These are phyloP conservation scores for Physocephala rufipes DNA, from an alignment of 2,888 invertebrate species.

Conservation along the genomic window DNA sequence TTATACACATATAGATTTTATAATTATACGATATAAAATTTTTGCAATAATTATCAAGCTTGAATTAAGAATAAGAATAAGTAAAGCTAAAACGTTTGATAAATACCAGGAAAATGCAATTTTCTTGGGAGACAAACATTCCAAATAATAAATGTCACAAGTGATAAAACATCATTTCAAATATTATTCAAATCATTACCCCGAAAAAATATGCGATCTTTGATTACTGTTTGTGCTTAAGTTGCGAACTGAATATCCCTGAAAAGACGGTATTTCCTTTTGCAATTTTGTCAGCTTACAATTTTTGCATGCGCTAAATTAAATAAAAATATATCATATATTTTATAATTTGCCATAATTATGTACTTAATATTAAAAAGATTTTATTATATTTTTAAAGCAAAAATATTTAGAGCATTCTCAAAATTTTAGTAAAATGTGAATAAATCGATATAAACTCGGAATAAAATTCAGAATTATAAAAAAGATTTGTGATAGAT, in stretches of 20 bases:
- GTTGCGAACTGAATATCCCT: conserved; percentile 64
- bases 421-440: no score
- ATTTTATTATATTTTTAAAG: no score
- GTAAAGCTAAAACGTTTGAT: background rate
- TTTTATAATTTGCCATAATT: no score
- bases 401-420: no score
- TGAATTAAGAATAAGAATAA: background rate
- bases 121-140: no score
- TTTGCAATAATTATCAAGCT: background rate
- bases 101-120: background rate
- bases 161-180: background rate
- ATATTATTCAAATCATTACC: conserved; percentile 52
- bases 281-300: conserved; percentile 64
- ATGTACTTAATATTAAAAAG: no score
- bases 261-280: conserved; percentile 65
- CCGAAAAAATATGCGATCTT: conserved; percentile 63
- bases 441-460: no score
- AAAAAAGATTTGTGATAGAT: no score
- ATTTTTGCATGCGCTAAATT: conserved; percentile 64
- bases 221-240: conserved; percentile 59
- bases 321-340: background rate
- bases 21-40: background rate
- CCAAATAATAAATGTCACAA: background rate
- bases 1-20: background rate
- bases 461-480: no score